These are phyloP conservation scores for Clarias magur DNA, from an alignment of 2,113 vertebrate genomes.

Conservation along the genomic window DNA sequence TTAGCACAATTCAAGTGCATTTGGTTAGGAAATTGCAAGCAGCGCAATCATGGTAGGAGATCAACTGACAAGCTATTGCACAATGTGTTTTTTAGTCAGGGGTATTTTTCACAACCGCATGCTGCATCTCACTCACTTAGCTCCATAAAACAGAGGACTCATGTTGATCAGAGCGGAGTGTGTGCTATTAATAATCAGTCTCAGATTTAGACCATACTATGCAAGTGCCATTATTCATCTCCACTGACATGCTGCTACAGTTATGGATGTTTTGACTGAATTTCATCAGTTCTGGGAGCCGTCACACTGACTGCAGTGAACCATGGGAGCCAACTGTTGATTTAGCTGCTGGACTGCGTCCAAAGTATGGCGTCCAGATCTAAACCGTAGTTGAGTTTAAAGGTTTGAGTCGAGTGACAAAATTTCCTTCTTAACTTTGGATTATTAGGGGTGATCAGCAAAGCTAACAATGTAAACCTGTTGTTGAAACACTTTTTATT, in stretches of 20 bases:
- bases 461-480: neutral
- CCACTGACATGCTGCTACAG: slow-evolving; percentile 1
- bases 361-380: neutral
- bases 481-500: neutral
- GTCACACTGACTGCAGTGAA: neutral
- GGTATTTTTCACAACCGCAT: slow-evolving; percentile 4
- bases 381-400: neutral
- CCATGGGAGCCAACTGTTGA: neutral
- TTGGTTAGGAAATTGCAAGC: slow-evolving; percentile 10
- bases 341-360: neutral
- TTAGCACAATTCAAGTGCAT: slow-evolving; percentile 12
- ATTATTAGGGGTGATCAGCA: neutral
- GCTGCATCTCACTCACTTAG: neutral
- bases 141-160: neutral
- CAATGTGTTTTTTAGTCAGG: slow-evolving; percentile 1
- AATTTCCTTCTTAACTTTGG: neutral
- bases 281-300: neutral
- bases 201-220: neutral
- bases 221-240: slow-evolving; percentile 13
- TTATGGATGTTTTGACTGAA: slow-evolving; percentile 3
- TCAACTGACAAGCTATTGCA: slow-evolving; percentile 20
- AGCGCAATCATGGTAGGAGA: neutral
- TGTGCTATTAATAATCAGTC: slow-evolving; percentile 8
- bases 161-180: neutral
- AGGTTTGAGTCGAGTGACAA: neutral